Evolutionary conservation across 2,888 invertebrate genomes (phyloP), one percentile per base, ranked within the genome.

Genomic region (Leptopilina syphax): DNA sequence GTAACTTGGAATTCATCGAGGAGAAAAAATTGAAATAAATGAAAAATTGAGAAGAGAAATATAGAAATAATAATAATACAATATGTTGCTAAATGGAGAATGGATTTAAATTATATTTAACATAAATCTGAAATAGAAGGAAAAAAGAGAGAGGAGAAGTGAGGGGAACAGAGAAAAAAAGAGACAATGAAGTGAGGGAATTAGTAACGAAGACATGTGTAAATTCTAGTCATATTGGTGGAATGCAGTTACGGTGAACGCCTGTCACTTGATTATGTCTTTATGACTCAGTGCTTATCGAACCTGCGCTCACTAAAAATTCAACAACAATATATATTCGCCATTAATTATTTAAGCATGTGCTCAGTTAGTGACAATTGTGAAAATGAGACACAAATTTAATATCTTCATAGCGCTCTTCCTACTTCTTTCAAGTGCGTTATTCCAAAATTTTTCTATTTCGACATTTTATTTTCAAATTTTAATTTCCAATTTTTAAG

Each of bases 231-330:
- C 68, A 50, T 50, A 50, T 47, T 47, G 12, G 10, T 50, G 68
- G 68, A 50, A 68, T 68, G 68, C 67, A 67, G 67, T 50, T 13
- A 6, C 24, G 7, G 24, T 68, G 13, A 50, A 50, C 47, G 12
- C 27, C 47, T 50, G 47, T 24, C 47, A 50, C 10, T 68, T 18
- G n/a, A 1, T 50, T 50, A 50, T 68, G 60, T 60, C 18, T n/a
- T 60, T 60, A 18, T 13, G 70, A 70, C 27, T 70, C 70, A 70
- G 13, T 70, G 50, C 34, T 70, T 70, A 70, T 70, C 54, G 27
- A 54, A 34, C 13, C 27, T 68, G 50, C 60, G 70, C 12, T 70
- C 54, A 70, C 54, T 70, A 34, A 57, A 70, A 27, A 27, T 13
- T 13, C 70, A 9, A 57, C 12, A 12, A 57, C 13, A 47, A 47